These are phyloP conservation scores for Enteromius fasciolatus DNA, from an alignment of 2,797 vertebrate genomes.

Conservation along the genomic window DNA sequence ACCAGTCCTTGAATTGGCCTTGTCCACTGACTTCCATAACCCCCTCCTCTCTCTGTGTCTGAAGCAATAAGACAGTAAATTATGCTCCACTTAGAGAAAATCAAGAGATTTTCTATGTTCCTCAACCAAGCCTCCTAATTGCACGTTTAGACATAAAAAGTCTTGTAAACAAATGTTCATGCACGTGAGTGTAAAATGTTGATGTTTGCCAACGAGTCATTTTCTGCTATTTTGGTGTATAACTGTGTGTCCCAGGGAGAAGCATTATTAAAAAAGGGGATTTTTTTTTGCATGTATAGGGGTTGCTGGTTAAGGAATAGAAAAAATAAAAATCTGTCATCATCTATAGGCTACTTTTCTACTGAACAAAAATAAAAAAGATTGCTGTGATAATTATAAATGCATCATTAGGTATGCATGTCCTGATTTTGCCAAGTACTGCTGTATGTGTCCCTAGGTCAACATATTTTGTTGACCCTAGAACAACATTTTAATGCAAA, in stretches of 20 bases:
- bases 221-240: conserved; percentile 42
- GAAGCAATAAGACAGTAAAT: neutral
- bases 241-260: conserved; percentile 1
- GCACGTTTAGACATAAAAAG: conserved; percentile 69
- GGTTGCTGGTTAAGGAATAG: neutral
- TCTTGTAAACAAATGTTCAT: conserved; percentile 70
- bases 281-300: neutral
- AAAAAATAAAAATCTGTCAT: neutral
- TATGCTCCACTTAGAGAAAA: conserved; percentile 57
- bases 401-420: neutral
- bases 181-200: conserved; percentile 14
- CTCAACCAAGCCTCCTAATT: conserved; percentile 68
- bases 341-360: neutral
- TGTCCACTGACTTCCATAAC: conserved; percentile 53
- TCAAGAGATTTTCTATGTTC: conserved; percentile 70
- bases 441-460: too few species aligned
- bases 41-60: conserved; percentile 4
- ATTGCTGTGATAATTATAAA: neutral
- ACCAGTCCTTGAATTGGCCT: conserved; percentile 14
- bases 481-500: too few species aligned
- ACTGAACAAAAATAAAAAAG: neutral
- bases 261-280: conserved; percentile 25
- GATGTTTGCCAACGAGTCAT: conserved; percentile 21
- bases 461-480: too few species aligned
- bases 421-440: too few species aligned